These are phyloP conservation scores for Cavia aperea DNA, from an alignment of 2,113 vertebrate genomes.

Conservation along the genomic window DNA sequence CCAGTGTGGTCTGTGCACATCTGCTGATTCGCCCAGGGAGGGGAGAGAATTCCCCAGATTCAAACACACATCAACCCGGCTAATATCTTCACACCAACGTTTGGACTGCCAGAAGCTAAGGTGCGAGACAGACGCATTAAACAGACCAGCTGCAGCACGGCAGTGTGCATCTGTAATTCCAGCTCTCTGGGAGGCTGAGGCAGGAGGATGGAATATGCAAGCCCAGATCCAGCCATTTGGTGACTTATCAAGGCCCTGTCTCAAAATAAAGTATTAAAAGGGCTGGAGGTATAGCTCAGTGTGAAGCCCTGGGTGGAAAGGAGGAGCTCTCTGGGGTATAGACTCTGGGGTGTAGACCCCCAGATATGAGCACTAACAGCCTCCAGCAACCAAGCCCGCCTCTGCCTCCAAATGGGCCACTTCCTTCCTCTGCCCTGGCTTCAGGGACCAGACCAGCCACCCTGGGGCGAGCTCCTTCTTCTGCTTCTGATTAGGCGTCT, in stretches of 20 bases:
- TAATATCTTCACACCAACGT: not conserved
- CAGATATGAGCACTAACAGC: not conserved
- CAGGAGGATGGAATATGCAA: not conserved
- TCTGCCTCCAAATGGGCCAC: not conserved
- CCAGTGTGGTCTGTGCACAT: fast-evolving
- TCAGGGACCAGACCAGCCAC: not conserved
- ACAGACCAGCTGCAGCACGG: not conserved
- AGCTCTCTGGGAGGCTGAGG: not conserved
- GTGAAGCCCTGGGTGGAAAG: not conserved
- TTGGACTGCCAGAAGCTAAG: not conserved
- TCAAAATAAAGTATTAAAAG: not conserved
- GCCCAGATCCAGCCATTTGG: not conserved
- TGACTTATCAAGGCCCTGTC: not conserved
- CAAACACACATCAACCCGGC: not conserved
- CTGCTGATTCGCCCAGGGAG: not conserved
- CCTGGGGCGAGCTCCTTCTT: fast-evolving
- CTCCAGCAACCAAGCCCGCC: not conserved
- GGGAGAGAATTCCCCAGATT: not conserved
- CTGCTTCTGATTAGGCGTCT: fast-evolving
- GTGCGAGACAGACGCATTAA: not conserved
- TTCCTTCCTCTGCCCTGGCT: not conserved
- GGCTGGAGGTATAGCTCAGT: not conserved
- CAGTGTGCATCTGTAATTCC: not conserved
- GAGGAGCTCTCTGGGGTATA: not conserved
- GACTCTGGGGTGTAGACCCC: not conserved